These are phyloP conservation scores for Drosophila melanosoma DNA, from an alignment of 2,888 invertebrate genomes.

Conservation along the genomic window DNA sequence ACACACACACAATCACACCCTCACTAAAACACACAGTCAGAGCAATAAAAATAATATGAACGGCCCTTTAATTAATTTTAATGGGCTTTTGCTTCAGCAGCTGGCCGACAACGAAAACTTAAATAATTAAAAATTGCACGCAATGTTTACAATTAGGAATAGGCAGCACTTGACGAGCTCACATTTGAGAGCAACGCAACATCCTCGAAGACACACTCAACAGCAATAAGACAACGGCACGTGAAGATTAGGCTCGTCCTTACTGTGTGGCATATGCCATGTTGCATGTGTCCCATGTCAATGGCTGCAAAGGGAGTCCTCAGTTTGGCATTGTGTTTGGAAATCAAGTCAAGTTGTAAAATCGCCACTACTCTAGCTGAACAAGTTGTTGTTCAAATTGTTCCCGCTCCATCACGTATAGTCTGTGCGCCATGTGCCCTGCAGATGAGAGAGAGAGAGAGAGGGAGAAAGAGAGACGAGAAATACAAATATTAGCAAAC, in stretches of 20 bases:
- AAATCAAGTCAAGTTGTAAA: slow-evolving; percentile 49
- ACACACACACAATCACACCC: slow-evolving; percentile 8
- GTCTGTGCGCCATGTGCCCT: slow-evolving; percentile 96
- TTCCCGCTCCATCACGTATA: slow-evolving; percentile 93
- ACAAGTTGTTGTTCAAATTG: slow-evolving; percentile 85
- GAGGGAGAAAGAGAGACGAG: slow-evolving; percentile 18
- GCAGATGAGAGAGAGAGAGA: slow-evolving; percentile 68
- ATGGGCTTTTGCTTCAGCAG: slow-evolving; percentile 71
- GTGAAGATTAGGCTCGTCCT: background rate
- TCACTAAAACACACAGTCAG: slow-evolving; percentile 26
- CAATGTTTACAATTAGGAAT: slow-evolving; percentile 82
- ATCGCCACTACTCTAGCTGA: slow-evolving; percentile 79
- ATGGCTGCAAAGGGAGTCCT: slow-evolving; percentile 63
- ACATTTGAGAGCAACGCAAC: slow-evolving; percentile 7
- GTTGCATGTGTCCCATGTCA: background rate
- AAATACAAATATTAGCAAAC: slow-evolving; percentile 1
- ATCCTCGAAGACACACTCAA: background rate
- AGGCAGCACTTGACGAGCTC: slow-evolving; percentile 64
- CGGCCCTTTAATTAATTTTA: slow-evolving; percentile 80
- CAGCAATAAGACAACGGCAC: background rate
- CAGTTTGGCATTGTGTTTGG: slow-evolving; percentile 77
- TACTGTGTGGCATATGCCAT: slow-evolving; percentile 12
- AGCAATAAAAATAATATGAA: slow-evolving; percentile 73
- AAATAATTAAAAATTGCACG: slow-evolving; percentile 84
- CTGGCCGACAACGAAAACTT: slow-evolving; percentile 73